A percentile compares a stretch with the other conserved stretches of the same genome.
Evolutionary conservation across 1,140 invertebrate genomes (phyloP).

Genomic region (Caenorhabditis briggsae): DNA sequence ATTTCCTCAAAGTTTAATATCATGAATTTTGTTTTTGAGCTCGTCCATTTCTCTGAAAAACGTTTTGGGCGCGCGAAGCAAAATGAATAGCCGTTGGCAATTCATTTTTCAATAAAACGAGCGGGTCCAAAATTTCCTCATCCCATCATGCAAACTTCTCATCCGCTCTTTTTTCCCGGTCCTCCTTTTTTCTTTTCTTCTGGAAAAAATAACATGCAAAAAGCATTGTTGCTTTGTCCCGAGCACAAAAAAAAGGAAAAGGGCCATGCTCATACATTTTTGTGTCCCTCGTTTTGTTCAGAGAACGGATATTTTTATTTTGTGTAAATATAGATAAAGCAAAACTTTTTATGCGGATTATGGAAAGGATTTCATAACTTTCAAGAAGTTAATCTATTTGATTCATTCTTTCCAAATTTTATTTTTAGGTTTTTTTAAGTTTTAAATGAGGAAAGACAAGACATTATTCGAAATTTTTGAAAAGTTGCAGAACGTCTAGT

Average conservation of each 20-base stretch:
- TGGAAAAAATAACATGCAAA: neutral
- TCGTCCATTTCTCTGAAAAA: neutral
- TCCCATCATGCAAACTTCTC: conserved; percentile 17
- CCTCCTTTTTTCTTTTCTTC: neutral
- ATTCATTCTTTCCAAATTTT: too few species aligned
- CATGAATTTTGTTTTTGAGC: too few species aligned
- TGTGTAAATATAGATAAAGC: neutral
- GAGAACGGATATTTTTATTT: conserved; percentile 45
- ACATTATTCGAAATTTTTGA: too few species aligned
- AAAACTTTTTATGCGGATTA: too few species aligned
- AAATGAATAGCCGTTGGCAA: conserved; percentile 1
- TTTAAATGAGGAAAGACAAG: too few species aligned
- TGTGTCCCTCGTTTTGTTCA: conserved; percentile 5
- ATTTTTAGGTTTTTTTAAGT: too few species aligned
- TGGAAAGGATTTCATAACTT: neutral
- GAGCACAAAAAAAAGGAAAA: conserved; percentile 7
- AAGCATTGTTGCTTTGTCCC: conserved; percentile 39
- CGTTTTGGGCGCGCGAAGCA: neutral
- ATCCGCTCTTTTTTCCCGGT: neutral
- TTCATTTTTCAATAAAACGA: conserved; percentile 38
- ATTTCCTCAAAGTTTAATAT: too few species aligned
- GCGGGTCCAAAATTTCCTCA: neutral
- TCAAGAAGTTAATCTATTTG: too few species aligned
- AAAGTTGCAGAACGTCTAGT: too few species aligned
- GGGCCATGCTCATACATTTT: neutral